These are phyloP conservation scores for Melanargia galathea DNA, from an alignment of 2,888 invertebrate species.

Conservation along the genomic window DNA sequence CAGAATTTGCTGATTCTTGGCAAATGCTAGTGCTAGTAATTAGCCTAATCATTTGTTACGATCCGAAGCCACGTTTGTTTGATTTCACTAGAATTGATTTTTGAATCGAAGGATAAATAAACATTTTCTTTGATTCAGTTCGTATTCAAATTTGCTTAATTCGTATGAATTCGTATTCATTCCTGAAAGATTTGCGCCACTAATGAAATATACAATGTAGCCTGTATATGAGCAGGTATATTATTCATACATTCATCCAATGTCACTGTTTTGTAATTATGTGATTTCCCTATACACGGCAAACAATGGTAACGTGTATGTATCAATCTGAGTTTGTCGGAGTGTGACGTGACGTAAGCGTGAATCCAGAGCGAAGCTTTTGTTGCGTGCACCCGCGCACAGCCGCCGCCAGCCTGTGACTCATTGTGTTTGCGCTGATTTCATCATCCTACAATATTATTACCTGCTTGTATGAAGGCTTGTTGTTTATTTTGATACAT, in stretches of 20 bases:
- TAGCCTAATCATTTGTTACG: no score
- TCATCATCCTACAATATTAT: conserved; percentile 22
- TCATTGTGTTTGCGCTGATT: conserved; percentile 23
- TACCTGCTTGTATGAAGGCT: conserved; percentile 5
- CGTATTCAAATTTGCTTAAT: no score
- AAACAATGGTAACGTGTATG: conserved; percentile 13
- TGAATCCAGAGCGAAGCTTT: conserved; percentile 29
- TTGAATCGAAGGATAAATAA: no score
- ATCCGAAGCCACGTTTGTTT: no score
- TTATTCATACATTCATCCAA: neutral
- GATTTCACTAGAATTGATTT: no score
- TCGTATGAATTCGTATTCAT: no score
- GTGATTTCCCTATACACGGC: conserved; percentile 20
- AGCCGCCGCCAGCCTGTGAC: conserved; percentile 26
- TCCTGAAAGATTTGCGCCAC: no score
- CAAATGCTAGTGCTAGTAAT: no score
- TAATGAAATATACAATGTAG: no score
- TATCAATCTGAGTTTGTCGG: conserved; percentile 23
- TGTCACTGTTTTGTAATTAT: conserved; percentile 11
- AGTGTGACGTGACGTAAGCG: conserved; percentile 35
- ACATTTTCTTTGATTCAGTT: neutral
- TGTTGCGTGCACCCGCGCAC: conserved; percentile 30
- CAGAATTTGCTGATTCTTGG: no score
- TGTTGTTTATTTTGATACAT: neutral
- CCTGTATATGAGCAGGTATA: neutral